Evolutionary conservation across 1,140 invertebrate species (phyloP), one percentile per base, ranked within the genome.

Genomic region (Aleiodes sp.): DNA sequence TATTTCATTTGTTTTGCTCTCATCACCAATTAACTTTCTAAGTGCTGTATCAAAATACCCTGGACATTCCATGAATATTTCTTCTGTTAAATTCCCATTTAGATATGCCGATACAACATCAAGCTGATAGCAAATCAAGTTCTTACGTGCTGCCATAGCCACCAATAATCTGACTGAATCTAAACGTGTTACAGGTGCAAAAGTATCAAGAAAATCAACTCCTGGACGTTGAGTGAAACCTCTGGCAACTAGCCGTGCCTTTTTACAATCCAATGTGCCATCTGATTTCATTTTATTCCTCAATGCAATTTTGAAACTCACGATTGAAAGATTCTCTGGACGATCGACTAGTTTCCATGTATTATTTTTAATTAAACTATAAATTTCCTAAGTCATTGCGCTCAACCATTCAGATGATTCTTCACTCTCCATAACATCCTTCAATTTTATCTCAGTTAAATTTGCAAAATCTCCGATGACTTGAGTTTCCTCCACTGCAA

Each of bases 41-140:
- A 63, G 37, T 16, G 16, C 12, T n/a, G 28, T 3, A 9, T 57
- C 16, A 37, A 71, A 57, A 31, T 62, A 74, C 14, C 73, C 65
- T 8, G 80, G 82, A 60, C 71, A 75, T 60, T 75, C 66, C 82
- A 86, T 85, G 59, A 81, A 86, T 6, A 87, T 79, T 7, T 84
- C 78, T 71, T 78, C 78, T 16, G 82, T 52, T 8, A 83, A 8
- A 14, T 67, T 57, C 4, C 76, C 76, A 59, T 82, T 70, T 0
- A 83, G 65, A 70, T 75, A 84, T 3, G 80, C 80, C 9, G 76
- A 82, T 12, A 52, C 70, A 1, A 83, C 73, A 68, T 83, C 82
- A 9, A 78, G 65, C 37, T 84, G 82, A 1, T 69, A 19, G 0
- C 8, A 8, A 1, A 8, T 2, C 14, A 52, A 8, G 4, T 24